Base-by-base conservation (phyloP, 2,113 vertebrate species). In the Catagonus wagneri region DNA sequence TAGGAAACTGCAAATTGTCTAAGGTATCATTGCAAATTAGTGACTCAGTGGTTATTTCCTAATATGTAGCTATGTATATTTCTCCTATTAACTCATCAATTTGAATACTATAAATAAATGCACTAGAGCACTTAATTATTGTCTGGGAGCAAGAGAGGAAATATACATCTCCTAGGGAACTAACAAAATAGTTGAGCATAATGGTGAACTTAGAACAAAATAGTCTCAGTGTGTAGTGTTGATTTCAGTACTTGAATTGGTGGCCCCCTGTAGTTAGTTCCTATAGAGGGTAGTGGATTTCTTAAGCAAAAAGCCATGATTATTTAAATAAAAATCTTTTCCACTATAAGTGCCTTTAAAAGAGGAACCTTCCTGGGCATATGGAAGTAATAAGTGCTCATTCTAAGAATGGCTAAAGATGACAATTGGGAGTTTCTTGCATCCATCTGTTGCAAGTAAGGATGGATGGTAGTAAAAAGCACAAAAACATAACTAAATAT, bases 181-280 rank as follows among this genome's bases (percentile, higher is more conserved):
- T 68, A 81, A 71, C 22, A 60, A 90, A 66, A 6, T 44, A 63
- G 23, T 83, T 78, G 44, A 71, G 14, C 3, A 20, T 52, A 81
- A 44, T 61, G 36, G 32, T 68, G 4, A 75, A 56, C 22, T 95
- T 56, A n/a, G 54, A 71, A 84, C 17, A 71, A 69, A 89, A 52
- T 20, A 60, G 16, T 3, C 20, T 78, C 44, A 39, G 3, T 32
- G 16, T 60, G 15, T 3, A 25, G 29, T 76, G 27, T 34, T 56
- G 56, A 92, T n/a, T 83, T 92, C n/a, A 29, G 72, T 66, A 68
- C 83, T 96, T 83, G 36, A 90, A 61, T 54, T 63, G 11, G 19
- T 39, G 50, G 5, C 17, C 85, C n/a, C 25, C 12, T 83, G 7
- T n/a, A n/a, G n/a, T n/a, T 23, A 22, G 23, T 81, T 86, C 90